Evolutionary conservation across 2,113 vertebrate genomes (phyloP).

Genomic region (Sorex araneus): DNA sequence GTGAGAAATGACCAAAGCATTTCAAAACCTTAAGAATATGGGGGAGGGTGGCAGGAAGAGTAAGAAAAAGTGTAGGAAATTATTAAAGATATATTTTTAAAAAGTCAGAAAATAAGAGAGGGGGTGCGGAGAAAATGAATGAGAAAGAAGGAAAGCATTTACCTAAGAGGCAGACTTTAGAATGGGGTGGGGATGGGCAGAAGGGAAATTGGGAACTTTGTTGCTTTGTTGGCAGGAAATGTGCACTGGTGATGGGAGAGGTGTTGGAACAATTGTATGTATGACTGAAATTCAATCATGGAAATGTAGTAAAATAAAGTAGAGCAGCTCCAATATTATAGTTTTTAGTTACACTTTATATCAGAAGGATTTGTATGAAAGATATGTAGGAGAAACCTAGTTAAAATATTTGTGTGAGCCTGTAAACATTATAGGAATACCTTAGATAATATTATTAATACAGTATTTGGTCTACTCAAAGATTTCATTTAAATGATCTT

Average conservation of each 20-base stretch:
- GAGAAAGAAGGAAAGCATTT: too few species aligned
- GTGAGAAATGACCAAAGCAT: slow-evolving; percentile 39
- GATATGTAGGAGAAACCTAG: neutral
- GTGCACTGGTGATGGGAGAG: too few species aligned
- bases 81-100: neutral
- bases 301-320: neutral
- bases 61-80: neutral
- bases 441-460: neutral
- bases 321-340: neutral
- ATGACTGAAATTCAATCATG: too few species aligned
- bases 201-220: too few species aligned
- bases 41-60: too few species aligned
- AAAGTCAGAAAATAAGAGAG: neutral
- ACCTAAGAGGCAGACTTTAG: too few species aligned
- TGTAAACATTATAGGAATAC: neutral
- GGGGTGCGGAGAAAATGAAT: too few species aligned
- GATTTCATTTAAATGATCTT: neutral
- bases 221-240: too few species aligned
- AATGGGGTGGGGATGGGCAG: too few species aligned
- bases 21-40: neutral
- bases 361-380: neutral
- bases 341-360: neutral
- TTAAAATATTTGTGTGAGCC: neutral
- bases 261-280: too few species aligned
- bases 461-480: neutral